These are phyloP conservation scores for Athripsodes cinereus DNA, from an alignment of 2,888 invertebrate species.

Conservation along the genomic window DNA sequence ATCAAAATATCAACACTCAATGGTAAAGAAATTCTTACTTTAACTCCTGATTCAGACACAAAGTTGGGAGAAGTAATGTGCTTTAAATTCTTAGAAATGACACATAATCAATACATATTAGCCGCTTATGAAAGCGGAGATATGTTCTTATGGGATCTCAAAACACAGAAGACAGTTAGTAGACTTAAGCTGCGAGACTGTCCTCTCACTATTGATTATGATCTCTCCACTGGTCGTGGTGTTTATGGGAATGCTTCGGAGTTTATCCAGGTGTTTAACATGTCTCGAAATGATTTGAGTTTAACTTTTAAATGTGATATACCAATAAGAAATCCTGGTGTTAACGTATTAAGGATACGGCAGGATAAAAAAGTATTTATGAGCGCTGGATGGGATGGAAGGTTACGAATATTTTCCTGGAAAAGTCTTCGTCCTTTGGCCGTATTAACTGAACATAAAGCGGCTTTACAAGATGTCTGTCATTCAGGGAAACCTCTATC, in stretches of 20 bases:
- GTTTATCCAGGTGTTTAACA: slow-evolving; percentile 55
- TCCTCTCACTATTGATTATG: slow-evolving; percentile 68
- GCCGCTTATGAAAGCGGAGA: slow-evolving; percentile 71
- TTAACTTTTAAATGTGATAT: slow-evolving; percentile 56
- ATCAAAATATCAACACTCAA: slow-evolving; percentile 48
- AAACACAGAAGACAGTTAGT: slow-evolving; percentile 51
- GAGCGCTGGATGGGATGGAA: slow-evolving; percentile 72
- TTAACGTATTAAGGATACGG: slow-evolving; percentile 61
- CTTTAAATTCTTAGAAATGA: slow-evolving; percentile 47
- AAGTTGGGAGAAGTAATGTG: slow-evolving; percentile 62
- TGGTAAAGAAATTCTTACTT: slow-evolving; percentile 40
- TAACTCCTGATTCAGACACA: slow-evolving; percentile 38
- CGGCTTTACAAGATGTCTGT: slow-evolving; percentile 63
- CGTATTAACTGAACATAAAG: slow-evolving; percentile 66
- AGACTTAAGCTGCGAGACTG: slow-evolving; percentile 56
- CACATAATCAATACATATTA: slow-evolving; percentile 52
- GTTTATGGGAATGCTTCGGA: slow-evolving; percentile 61
- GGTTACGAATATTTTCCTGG: slow-evolving; percentile 71
- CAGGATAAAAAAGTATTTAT: slow-evolving; percentile 67
- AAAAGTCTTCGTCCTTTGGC: slow-evolving; percentile 66
- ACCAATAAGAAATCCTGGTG: slow-evolving; percentile 66
- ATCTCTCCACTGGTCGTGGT: slow-evolving; percentile 57
- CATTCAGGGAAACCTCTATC: slow-evolving; percentile 61
- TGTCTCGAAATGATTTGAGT: slow-evolving; percentile 49
- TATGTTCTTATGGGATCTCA: slow-evolving; percentile 65